phyloP scores from a whole-genome alignment of 1,140 invertebrate genomes.

The Gonioctena quinquepunctata region DNA sequence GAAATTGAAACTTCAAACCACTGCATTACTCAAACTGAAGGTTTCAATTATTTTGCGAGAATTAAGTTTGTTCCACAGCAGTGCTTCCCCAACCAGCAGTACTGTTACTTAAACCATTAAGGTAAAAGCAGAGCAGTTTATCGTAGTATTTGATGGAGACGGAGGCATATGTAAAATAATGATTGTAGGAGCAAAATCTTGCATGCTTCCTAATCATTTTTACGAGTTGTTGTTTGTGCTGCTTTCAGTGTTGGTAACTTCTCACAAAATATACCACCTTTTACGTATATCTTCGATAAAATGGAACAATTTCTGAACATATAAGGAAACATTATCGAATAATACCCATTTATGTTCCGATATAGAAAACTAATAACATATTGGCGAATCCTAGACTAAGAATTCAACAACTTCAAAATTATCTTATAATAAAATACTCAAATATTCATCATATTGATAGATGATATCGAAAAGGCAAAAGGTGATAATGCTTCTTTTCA shows the following conservation, averaged over 20 bases:
- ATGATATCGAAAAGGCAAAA: too few relatives aligned
- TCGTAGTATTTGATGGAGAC: background rate
- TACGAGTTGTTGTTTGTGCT: background rate
- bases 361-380: too few relatives aligned
- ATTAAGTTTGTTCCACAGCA: background rate
- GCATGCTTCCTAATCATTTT: constrained; percentile 18
- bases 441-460: too few relatives aligned
- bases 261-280: background rate
- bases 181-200: constrained; percentile 13
- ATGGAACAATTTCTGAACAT: background rate
- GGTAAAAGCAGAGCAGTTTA: constrained; percentile 16
- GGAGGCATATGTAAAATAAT: background rate
- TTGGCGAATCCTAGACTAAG: too few relatives aligned
- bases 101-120: constrained; percentile 7
- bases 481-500: too few relatives aligned
- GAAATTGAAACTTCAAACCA: background rate
- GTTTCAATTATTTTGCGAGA: background rate
- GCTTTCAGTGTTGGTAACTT: background rate
- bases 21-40: background rate
- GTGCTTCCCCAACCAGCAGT: background rate
- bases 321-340: background rate
- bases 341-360: background rate
- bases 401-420: too few relatives aligned
- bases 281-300: too few relatives aligned
- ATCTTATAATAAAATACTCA: too few relatives aligned